Conservation (phyloP, 2,797 vertebrate genomes). For the Ibycter americanus region DNA sequence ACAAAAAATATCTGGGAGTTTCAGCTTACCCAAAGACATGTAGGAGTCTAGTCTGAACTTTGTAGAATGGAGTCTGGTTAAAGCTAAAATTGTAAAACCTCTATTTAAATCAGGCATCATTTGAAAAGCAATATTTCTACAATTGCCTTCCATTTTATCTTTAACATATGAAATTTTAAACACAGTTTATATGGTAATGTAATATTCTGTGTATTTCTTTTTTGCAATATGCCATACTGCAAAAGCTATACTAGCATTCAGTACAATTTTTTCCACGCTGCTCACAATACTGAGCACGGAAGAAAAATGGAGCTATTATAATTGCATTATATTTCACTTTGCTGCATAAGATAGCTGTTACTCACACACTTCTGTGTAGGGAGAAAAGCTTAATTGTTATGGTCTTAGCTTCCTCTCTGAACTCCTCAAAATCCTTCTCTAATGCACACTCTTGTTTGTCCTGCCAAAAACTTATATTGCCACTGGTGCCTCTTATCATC, state of each 20-base stretch:
- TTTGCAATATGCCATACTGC: not conserved
- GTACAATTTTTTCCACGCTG: not conserved
- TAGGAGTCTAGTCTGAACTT: not conserved
- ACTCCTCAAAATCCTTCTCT: not conserved
- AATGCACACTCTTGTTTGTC: not conserved
- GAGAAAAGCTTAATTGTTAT: not conserved
- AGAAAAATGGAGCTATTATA: not conserved
- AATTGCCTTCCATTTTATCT: not conserved
- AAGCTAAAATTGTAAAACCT: not conserved
- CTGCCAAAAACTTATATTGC: not conserved
- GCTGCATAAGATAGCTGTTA: not conserved
- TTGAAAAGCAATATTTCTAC: not conserved
- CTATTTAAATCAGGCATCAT: not conserved
- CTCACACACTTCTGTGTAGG: not conserved
- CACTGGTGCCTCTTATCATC: not conserved
- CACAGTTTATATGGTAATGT: not conserved
- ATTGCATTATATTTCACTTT: not conserved
- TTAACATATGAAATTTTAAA: not conserved
- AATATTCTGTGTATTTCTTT: not conserved
- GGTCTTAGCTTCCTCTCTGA: not conserved
- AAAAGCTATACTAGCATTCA: not conserved
- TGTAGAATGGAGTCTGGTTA: not conserved
- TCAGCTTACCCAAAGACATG: not conserved
- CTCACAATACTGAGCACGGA: not conserved
- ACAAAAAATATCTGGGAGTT: not conserved